Conservation (phyloP, 1,140 invertebrate species). For the Latrodectus geometricus region DNA sequence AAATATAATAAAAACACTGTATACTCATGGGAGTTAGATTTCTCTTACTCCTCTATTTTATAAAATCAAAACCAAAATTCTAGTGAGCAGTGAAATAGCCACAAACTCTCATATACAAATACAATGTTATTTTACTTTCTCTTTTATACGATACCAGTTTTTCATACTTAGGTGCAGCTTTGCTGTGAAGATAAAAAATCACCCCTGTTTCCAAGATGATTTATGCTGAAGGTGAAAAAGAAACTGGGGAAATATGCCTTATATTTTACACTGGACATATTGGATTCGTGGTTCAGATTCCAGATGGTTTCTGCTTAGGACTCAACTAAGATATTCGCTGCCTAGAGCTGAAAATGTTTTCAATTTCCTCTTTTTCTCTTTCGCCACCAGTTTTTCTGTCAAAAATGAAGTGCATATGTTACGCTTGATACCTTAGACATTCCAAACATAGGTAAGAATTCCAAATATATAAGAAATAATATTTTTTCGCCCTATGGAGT, state of each 20-base stretch:
- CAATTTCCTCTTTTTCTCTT: slow-evolving; percentile 43
- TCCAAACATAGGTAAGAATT: slow-evolving; percentile 17
- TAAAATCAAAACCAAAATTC: too few relatives aligned
- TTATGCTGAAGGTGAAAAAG: slow-evolving; percentile 12
- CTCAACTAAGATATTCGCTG: slow-evolving; percentile 37
- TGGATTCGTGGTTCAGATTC: slow-evolving; percentile 33
- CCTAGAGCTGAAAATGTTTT: slow-evolving; percentile 42
- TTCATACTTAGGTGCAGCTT: not conserved
- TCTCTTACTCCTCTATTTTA: too few relatives aligned
- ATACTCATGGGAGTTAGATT: too few relatives aligned
- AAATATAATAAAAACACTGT: too few relatives aligned
- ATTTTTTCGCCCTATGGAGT: too few relatives aligned
- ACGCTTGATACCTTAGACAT: slow-evolving; percentile 28
- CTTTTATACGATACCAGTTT: not conserved
- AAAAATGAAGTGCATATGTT: slow-evolving; percentile 42
- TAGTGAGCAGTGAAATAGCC: too few relatives aligned
- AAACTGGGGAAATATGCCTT: slow-evolving; percentile 33
- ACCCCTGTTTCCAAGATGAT: slow-evolving; percentile 34
- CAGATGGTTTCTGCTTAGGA: slow-evolving; percentile 27
- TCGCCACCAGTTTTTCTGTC: slow-evolving; percentile 30
- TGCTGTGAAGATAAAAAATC: slow-evolving; percentile 2
- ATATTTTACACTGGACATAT: slow-evolving; percentile 44
- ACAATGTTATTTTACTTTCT: too few relatives aligned
- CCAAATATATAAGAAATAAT: slow-evolving; percentile 20
- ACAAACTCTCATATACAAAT: too few relatives aligned